Conservation (phyloP, 2,888 invertebrate genomes). For the Elmis aenea region DNA sequence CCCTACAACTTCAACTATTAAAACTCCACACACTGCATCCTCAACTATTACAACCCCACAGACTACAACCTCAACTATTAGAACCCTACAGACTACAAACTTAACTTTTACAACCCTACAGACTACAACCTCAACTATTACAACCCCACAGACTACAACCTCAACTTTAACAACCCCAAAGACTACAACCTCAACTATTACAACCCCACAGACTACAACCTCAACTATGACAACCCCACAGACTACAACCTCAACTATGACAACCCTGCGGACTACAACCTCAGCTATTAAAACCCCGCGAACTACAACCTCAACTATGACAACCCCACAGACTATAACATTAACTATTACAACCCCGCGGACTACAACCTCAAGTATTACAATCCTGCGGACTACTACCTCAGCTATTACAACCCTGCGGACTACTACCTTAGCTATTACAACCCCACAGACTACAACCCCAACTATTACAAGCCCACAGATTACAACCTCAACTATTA, state of each 20-base stretch:
- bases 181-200: constrained; percentile 11
- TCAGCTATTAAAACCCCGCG: constrained; percentile 12
- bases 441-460: too few species aligned
- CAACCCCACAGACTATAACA: too few species aligned
- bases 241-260: constrained; percentile 13
- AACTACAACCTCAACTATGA: constrained; percentile 14
- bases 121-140: not conserved
- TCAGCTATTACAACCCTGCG: too few species aligned
- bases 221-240: constrained; percentile 6
- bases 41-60: not conserved
- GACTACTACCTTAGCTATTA: too few species aligned
- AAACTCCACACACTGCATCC: too few species aligned
- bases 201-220: constrained; percentile 9
- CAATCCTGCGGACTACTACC: too few species aligned
- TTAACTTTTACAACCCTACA: constrained; percentile 13
- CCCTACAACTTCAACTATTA: too few species aligned
- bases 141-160: not conserved
- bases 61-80: not conserved
- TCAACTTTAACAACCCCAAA: constrained; percentile 1
- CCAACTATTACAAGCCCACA: constrained; percentile 12
- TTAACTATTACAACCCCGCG: too few species aligned
- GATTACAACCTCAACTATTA: not conserved
- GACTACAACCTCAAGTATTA: too few species aligned
- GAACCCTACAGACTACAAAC: constrained; percentile 10
- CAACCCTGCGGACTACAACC: constrained; percentile 18